Conservation (phyloP, 2,888 invertebrate species). For the Agrilus cyanescens region DNA sequence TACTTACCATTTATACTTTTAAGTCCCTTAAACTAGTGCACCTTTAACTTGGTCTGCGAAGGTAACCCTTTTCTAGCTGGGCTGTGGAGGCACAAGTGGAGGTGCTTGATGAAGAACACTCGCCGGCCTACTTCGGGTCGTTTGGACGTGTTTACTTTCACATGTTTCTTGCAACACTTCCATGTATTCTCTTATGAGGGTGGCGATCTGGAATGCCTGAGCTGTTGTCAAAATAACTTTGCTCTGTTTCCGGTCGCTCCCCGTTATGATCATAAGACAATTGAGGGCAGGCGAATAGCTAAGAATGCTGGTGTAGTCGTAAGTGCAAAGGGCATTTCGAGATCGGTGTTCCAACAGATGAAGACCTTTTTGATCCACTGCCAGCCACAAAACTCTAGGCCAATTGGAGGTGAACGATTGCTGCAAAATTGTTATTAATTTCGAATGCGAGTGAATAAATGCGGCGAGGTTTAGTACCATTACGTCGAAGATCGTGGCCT, state of each 20-base stretch:
- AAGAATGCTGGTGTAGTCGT: constrained; percentile 79
- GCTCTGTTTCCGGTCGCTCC: constrained; percentile 81
- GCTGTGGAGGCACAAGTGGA: constrained; percentile 46
- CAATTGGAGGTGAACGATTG: constrained; percentile 95
- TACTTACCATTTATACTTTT: too few relatives aligned
- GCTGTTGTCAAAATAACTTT: constrained; percentile 84
- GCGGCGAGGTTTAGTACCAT: constrained; percentile 49
- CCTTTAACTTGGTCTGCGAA: constrained; percentile 36
- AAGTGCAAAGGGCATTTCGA: constrained; percentile 79
- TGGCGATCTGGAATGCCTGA: constrained; percentile 87
- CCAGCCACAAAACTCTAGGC: constrained; percentile 86
- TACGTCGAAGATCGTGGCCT: constrained; percentile 89
- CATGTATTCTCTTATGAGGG: constrained; percentile 80
- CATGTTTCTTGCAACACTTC: constrained; percentile 39
- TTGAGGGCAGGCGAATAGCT: constrained; percentile 87
- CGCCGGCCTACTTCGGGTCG: constrained; percentile 36
- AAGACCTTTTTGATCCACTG: constrained; percentile 84
- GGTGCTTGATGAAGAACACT: constrained; percentile 36
- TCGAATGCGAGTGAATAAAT: background rate
- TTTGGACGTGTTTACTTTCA: constrained; percentile 27
- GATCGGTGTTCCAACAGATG: constrained; percentile 82
- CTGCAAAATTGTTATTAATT: constrained; percentile 35
- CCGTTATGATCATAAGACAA: constrained; percentile 86
- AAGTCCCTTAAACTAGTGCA: constrained; percentile 11
- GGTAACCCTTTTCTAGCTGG: constrained; percentile 43